A percentile compares a stretch with the other conserved stretches of the same genome.
These are phyloP conservation scores for Enteromius paludinosus DNA, from an alignment of 2,797 vertebrate species.

Conservation along the genomic window DNA sequence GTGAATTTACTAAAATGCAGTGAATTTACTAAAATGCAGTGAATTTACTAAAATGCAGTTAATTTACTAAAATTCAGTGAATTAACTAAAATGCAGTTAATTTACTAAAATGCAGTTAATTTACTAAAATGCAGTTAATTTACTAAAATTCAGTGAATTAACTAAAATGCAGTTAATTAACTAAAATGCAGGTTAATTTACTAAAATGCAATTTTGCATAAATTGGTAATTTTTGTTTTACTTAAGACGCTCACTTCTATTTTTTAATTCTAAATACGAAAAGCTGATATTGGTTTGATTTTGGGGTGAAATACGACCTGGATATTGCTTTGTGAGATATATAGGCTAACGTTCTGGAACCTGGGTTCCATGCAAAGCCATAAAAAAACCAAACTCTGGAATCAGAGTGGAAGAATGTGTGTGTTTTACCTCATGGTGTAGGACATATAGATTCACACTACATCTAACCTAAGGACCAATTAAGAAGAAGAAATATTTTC, in stretches of 20 bases:
- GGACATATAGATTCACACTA: constrained; percentile 68
- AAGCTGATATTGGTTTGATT: background rate
- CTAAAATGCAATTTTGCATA: background rate
- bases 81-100: no score
- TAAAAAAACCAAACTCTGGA: constrained; percentile 70
- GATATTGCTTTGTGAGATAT: constrained; percentile 62
- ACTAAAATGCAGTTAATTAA: no score
- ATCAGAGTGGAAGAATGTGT: constrained; percentile 73
- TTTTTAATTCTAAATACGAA: background rate
- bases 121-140: no score
- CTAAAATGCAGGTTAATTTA: background rate
- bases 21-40: no score
- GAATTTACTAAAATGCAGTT: no score
- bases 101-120: no score
- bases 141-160: no score
- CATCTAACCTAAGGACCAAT: constrained; percentile 77
- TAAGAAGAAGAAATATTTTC: constrained; percentile 27
- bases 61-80: no score
- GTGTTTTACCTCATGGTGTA: constrained; percentile 79
- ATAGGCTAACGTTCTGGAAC: constrained; percentile 62
- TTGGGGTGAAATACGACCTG: constrained; percentile 2
- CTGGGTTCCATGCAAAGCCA: constrained; percentile 74
- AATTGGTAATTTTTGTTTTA: background rate
- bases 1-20: no score
- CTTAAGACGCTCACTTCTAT: background rate